phyloP scores from a whole-genome alignment of 1,140 invertebrate species.

The Pectinophora gossypiella region DNA sequence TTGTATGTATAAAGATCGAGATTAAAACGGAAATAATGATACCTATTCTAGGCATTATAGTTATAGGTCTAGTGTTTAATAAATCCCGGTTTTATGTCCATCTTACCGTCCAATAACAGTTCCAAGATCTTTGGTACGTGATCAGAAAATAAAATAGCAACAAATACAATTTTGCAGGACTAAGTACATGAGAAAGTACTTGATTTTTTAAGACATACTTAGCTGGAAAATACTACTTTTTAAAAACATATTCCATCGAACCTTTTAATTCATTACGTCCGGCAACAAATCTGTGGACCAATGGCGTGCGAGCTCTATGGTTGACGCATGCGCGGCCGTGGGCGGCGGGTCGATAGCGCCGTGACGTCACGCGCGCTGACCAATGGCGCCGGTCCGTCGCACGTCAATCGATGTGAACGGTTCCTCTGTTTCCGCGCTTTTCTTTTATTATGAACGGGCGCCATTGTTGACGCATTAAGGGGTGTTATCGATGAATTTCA shows the following conservation, averaged over 20 bases:
- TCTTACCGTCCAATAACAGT: too few relatives aligned
- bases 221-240: too few relatives aligned
- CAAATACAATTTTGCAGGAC: too few relatives aligned
- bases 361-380: slow-evolving; percentile 60
- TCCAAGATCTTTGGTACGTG: too few relatives aligned
- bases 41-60: too few relatives aligned
- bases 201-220: too few relatives aligned
- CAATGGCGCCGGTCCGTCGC: slow-evolving; percentile 61
- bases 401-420: slow-evolving; percentile 59
- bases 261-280: slow-evolving; percentile 25
- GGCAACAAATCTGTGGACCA: slow-evolving; percentile 30
- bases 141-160: too few relatives aligned
- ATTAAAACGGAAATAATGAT: too few relatives aligned
- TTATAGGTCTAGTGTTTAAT: too few relatives aligned
- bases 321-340: slow-evolving; percentile 60
- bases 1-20: too few relatives aligned
- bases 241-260: slow-evolving; percentile 2
- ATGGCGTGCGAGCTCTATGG: slow-evolving; percentile 29
- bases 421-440: slow-evolving; percentile 24
- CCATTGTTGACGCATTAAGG: slow-evolving; percentile 14
- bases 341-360: slow-evolving; percentile 58
- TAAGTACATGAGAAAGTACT: too few relatives aligned
- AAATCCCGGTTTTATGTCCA: too few relatives aligned
- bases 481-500: slow-evolving; percentile 11
- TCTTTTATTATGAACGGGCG: slow-evolving; percentile 20